These are phyloP conservation scores for Drosophila anceps DNA, from an alignment of 2,888 invertebrate genomes.

Conservation along the genomic window DNA sequence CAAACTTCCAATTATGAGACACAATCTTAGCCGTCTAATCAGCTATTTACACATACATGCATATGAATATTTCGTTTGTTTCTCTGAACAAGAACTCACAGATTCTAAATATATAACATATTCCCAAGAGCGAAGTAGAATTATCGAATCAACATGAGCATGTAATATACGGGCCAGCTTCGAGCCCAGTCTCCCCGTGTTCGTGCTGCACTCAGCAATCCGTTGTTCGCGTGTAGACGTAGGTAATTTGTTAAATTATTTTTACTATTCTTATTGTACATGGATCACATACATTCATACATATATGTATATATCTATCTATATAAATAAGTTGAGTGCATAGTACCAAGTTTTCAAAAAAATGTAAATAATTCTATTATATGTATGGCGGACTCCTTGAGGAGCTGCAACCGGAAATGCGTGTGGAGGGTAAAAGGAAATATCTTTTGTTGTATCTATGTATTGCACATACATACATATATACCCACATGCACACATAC, in stretches of 20 bases:
- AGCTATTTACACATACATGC: constrained; percentile 18
- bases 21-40: constrained; percentile 31
- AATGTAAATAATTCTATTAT: neutral
- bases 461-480: constrained; percentile 1
- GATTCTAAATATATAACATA: constrained; percentile 62
- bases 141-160: constrained; percentile 54
- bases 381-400: neutral
- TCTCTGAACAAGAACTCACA: constrained; percentile 30
- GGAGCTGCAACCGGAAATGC: constrained; percentile 39
- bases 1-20: constrained; percentile 32
- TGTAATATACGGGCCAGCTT: constrained; percentile 68
- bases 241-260: constrained; percentile 60
- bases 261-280: constrained; percentile 10
- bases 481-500: constrained; percentile 3
- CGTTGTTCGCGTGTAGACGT: constrained; percentile 66
- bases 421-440: constrained; percentile 11
- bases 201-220: constrained; percentile 76
- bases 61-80: constrained; percentile 23
- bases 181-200: constrained; percentile 77
- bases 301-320: neutral
- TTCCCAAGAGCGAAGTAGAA: constrained; percentile 45
- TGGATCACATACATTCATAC: neutral
- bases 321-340: neutral
- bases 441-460: neutral
- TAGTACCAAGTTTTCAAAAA: neutral